Base-by-base conservation (phyloP, 2,113 vertebrate species). In the Neofelis nebulosa region DNA sequence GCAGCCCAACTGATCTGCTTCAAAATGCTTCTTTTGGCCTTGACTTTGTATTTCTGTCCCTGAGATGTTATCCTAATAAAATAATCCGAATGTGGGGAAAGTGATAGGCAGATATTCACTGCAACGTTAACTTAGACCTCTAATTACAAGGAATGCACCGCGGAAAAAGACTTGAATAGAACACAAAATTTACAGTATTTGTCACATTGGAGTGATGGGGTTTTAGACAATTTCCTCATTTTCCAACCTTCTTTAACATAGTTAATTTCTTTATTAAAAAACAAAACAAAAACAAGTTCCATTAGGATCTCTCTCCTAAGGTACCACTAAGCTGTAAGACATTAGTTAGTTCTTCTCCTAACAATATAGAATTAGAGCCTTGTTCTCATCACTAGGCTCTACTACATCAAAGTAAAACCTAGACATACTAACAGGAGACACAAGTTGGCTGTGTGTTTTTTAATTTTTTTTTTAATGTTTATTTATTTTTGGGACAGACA, bases 31-130 rank as follows among this genome's bases (percentile, higher is more conserved):
- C 57, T 69, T 33, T 65, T 95, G 79, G 73, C 19, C 91, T 94
- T 95, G 16, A 94, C 65, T 92, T 86, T 96, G 50, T 94, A 97
- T 89, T 90, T 88, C 89, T 91, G 38, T 89, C 92, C 65, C 95
- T 89, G 33, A 93, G 82, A 95, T 80, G 86, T 85, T 73, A 93
- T 94, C 66, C 66, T 86, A 95, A 92, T 66, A 76, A 95, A 97
- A 41, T 63, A 93, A 89, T 65, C 50, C 45, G 41, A 85, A 78
- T 23, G 25, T 19, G 12, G 74, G 79, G n/a, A 96, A 87, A 94
- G 55, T 82, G 45, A 93, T 14, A 93, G 41, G 57, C 41, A 84
- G 14, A 92, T 88, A 52, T 36, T 83, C 55, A 68, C 23, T 79
- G 63, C 21, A 91, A 45, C 68, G 29, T 79, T 91, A 82, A 66